Evolutionary conservation across 2,797 vertebrate genomes (phyloP).

Genomic region (Rachycentron canadum): DNA sequence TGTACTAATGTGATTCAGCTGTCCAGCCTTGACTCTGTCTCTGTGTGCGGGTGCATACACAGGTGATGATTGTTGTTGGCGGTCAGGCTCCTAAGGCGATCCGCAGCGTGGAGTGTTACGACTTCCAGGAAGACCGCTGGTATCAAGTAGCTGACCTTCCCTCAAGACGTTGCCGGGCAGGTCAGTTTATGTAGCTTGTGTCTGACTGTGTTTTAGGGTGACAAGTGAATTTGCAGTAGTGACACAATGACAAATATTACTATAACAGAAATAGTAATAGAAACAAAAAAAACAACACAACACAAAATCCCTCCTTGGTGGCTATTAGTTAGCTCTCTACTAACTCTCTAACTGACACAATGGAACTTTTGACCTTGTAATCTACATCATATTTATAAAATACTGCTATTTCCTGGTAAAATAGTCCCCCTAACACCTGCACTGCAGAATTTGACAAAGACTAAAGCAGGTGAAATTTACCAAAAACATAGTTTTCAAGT

Average conservation of each 20-base stretch:
- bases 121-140: slow-evolving; percentile 97
- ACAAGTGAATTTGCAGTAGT: not conserved
- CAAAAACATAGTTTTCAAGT: too few species aligned
- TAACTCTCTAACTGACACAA: too few species aligned
- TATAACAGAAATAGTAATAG: too few species aligned
- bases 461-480: not conserved
- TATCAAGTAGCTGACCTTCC: slow-evolving; percentile 96
- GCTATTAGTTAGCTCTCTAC: too few species aligned
- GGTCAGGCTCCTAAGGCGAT: slow-evolving; percentile 98
- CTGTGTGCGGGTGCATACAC: slow-evolving; percentile 17
- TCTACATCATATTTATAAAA: not conserved
- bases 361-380: not conserved
- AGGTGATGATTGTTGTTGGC: slow-evolving; percentile 99
- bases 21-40: not conserved
- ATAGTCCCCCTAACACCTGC: not conserved
- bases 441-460: not conserved
- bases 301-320: too few species aligned
- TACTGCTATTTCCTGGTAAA: not conserved
- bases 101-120: slow-evolving; percentile 96
- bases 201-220: not conserved
- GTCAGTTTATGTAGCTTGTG: slow-evolving; percentile 72
- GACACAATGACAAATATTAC: not conserved
- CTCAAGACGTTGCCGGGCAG: slow-evolving; percentile 94
- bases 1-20: not conserved
- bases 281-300: too few species aligned